Conservation (phyloP, 2,888 invertebrate genomes). For the Chrysomela aeneicollis region DNA sequence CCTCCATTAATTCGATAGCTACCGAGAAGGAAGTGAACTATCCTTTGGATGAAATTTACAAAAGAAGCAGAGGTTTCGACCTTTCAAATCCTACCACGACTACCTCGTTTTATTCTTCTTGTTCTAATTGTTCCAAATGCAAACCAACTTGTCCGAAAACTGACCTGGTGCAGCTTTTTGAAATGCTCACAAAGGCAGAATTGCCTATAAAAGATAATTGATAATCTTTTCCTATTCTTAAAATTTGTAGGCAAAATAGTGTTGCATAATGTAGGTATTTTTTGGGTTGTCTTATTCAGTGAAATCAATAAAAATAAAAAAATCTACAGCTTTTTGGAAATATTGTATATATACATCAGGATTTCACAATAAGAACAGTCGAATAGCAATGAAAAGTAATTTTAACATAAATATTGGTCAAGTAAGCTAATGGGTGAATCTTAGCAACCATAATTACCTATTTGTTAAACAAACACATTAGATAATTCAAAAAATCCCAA, state of each 20-base stretch:
- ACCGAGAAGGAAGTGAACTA: slow-evolving; percentile 22
- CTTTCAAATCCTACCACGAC: slow-evolving; percentile 34
- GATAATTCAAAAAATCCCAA: slow-evolving; percentile 14
- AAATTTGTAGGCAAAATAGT: too few species aligned
- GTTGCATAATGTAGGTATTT: too few species aligned
- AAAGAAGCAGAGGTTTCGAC: slow-evolving; percentile 23
- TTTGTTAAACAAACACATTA: not conserved
- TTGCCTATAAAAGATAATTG: slow-evolving; percentile 21
- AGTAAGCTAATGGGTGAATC: not conserved
- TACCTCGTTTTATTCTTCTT: slow-evolving; percentile 38
- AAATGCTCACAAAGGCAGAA: slow-evolving; percentile 22
- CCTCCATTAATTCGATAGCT: slow-evolving; percentile 39
- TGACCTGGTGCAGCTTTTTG: slow-evolving; percentile 21
- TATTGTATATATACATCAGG: too few species aligned
- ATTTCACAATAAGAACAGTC: too few species aligned
- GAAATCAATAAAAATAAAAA: too few species aligned
- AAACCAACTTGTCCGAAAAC: slow-evolving; percentile 2
- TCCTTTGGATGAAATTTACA: slow-evolving; percentile 39
- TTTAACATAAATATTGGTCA: not conserved
- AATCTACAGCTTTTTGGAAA: too few species aligned
- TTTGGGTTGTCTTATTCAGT: too few species aligned
- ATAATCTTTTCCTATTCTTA: too few species aligned
- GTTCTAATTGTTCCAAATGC: slow-evolving; percentile 35
- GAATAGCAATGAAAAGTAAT: too few species aligned
- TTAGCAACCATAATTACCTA: not conserved